A percentile compares a stretch with the other conserved stretches of the same genome.
Conservation (phyloP, 2,113 vertebrate species). For the Sialia sialis region DNA sequence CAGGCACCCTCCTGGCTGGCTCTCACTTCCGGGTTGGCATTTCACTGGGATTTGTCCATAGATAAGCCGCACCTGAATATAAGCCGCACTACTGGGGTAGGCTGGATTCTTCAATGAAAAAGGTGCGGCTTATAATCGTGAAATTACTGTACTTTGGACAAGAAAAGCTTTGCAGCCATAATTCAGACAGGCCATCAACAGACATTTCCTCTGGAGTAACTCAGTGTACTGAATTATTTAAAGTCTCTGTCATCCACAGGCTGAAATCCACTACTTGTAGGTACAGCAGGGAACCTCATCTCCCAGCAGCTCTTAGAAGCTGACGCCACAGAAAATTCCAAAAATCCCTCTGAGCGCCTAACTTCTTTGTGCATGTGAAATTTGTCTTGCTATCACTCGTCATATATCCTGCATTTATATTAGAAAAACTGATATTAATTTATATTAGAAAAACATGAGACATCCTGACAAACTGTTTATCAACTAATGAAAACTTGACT, state of each 20-base stretch:
- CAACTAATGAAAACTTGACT: neutral
- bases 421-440: too few species aligned
- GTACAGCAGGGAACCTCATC: neutral
- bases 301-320: neutral
- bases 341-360: neutral
- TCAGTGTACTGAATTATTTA: neutral
- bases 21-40: too few species aligned
- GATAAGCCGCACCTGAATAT: too few species aligned
- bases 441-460: neutral
- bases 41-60: too few species aligned
- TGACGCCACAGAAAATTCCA: neutral
- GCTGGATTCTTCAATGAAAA: too few species aligned
- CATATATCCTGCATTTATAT: neutral
- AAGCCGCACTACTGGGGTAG: too few species aligned
- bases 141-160: neutral
- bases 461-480: neutral
- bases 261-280: neutral
- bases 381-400: neutral
- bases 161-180: neutral
- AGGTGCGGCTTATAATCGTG: too few species aligned
- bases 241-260: neutral
- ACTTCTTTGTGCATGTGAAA: neutral
- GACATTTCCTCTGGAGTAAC: neutral
- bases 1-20: too few species aligned
- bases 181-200: neutral